Evolutionary conservation across 2,797 vertebrate species (phyloP).

Genomic region (Emydoidea blandingii): DNA sequence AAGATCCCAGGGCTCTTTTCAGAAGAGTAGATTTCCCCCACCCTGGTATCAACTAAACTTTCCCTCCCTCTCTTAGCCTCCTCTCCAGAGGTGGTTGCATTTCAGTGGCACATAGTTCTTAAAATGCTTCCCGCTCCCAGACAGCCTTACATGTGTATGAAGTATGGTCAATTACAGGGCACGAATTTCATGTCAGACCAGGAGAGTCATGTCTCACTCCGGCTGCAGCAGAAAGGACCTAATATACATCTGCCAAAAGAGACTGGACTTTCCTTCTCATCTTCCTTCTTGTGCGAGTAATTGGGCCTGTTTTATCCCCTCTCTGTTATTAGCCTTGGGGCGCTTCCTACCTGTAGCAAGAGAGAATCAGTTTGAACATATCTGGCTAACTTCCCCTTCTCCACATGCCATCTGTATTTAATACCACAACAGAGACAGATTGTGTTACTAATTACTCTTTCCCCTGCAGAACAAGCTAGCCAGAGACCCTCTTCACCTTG

Average conservation of each 20-base stretch:
- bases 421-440: not conserved
- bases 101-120: accelerated
- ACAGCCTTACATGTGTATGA: not conserved
- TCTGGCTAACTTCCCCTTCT: not conserved
- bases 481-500: not conserved
- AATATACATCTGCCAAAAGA: not conserved
- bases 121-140: not conserved
- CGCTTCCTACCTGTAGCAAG: not conserved
- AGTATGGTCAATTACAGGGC: not conserved
- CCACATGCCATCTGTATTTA: not conserved
- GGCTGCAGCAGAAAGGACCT: not conserved
- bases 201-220: not conserved
- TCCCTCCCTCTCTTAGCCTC: not conserved
- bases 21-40: accelerated
- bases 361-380: not conserved
- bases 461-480: not conserved
- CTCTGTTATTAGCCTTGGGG: not conserved
- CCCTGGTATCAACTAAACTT: accelerated
- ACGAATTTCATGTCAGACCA: not conserved
- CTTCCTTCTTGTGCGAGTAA: not conserved
- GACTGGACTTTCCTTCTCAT: not conserved
- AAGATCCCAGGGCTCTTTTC: accelerated
- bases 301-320: not conserved
- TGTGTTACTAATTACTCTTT: not conserved
- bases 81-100: accelerated